These are phyloP conservation scores for Dryobota labecula DNA, from an alignment of 2,888 invertebrate species.

Conservation along the genomic window DNA sequence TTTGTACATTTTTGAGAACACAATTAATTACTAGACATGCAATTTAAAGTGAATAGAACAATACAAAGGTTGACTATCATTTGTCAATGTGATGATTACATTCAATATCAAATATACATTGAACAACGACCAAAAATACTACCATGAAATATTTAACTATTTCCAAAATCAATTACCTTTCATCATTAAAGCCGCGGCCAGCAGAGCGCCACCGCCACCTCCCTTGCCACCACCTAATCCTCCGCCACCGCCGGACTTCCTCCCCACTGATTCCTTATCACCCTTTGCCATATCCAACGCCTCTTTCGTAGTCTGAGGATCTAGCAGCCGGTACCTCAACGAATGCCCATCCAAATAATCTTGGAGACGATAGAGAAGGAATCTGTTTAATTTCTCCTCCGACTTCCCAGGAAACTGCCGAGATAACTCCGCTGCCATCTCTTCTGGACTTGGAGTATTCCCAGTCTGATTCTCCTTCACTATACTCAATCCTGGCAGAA, in stretches of 20 bases:
- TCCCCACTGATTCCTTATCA: constrained; percentile 83
- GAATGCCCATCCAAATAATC: constrained; percentile 94
- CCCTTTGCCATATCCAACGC: constrained; percentile 88
- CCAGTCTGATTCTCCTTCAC: constrained; percentile 91
- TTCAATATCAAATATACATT: not conserved
- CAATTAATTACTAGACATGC: not conserved
- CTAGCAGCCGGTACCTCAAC: constrained; percentile 93
- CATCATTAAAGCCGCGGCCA: constrained; percentile 92
- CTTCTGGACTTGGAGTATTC: constrained; percentile 89
- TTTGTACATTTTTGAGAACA: not conserved
- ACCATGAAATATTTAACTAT: not conserved
- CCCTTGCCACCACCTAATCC: constrained; percentile 81
- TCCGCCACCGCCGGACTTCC: constrained; percentile 86
- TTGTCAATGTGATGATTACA: not conserved
- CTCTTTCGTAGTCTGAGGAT: constrained; percentile 91
- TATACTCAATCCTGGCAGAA: constrained; percentile 94
- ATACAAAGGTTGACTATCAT: not conserved
- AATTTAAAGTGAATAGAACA: not conserved
- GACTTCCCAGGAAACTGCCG: constrained; percentile 94
- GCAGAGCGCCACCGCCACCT: constrained; percentile 84
- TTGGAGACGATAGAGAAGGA: constrained; percentile 92
- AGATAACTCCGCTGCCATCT: constrained; percentile 92
- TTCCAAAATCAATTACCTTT: constrained; percentile 86
- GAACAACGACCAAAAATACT: not conserved
- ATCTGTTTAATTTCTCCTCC: constrained; percentile 94